Percentiles rank a stretch among this genome's conserved stretches.
phyloP scores from a whole-genome alignment of 2,888 invertebrate genomes.

The Idaea aversata region DNA sequence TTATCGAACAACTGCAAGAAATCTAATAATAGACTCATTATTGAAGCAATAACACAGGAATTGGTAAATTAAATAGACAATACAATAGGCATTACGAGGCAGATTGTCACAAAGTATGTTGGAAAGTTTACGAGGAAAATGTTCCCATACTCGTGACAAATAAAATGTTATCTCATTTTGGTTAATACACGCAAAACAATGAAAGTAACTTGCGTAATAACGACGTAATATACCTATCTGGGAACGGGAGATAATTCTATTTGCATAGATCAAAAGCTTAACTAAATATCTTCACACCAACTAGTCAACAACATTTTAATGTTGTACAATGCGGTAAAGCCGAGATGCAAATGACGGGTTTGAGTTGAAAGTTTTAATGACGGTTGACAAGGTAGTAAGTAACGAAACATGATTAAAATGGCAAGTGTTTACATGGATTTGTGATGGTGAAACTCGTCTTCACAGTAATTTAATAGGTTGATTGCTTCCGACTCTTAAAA shows the following conservation, averaged over 20 bases:
- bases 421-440: constrained; percentile 1
- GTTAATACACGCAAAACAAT: constrained; percentile 63
- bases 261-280: constrained; percentile 22
- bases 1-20: constrained; percentile 12
- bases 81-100: constrained; percentile 48
- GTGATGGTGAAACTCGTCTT: background rate
- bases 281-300: constrained; percentile 2
- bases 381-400: background rate
- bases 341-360: background rate
- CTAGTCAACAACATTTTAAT: constrained; percentile 3
- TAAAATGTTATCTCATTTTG: constrained; percentile 65
- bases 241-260: constrained; percentile 21
- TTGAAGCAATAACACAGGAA: constrained; percentile 14
- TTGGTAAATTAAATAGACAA: constrained; percentile 23
- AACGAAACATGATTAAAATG: background rate
- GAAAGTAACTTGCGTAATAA: constrained; percentile 38
- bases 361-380: background rate
- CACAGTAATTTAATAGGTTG: background rate
- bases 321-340: background rate
- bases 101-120: constrained; percentile 37
- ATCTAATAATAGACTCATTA: constrained; percentile 18
- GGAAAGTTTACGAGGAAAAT: constrained; percentile 60
- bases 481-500: background rate
- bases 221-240: constrained; percentile 21
- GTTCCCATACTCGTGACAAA: constrained; percentile 64